Conservation (phyloP, 1,140 invertebrate genomes). For the Scaptomyza montana region DNA sequence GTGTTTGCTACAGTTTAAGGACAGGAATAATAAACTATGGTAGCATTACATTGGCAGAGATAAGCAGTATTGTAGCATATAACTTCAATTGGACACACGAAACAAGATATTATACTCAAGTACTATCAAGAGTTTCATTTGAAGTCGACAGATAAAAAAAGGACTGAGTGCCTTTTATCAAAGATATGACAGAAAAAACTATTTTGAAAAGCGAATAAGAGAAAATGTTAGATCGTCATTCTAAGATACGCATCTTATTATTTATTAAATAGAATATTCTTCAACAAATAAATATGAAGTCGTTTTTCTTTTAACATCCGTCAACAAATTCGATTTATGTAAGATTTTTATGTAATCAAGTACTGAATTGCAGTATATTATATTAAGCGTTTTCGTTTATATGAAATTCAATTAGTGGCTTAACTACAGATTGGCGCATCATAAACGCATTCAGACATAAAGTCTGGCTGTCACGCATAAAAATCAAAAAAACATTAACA, state of each 20-base stretch:
- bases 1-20: neutral
- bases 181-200: no score
- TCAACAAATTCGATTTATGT: neutral
- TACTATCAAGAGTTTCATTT: neutral
- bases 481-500: slow-evolving; percentile 49
- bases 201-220: no score
- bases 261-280: no score
- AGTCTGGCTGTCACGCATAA: slow-evolving; percentile 30
- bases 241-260: no score
- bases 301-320: no score
- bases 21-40: slow-evolving; percentile 10
- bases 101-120: neutral
- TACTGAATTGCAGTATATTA: neutral
- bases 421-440: slow-evolving; percentile 33
- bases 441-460: slow-evolving; percentile 46
- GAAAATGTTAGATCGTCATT: no score
- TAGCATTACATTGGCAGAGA: slow-evolving; percentile 17
- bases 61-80: neutral
- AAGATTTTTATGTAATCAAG: neutral
- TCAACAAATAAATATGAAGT: no score
- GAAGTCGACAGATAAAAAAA: no score
- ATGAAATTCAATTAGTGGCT: slow-evolving; percentile 45
- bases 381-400: slow-evolving; percentile 1
- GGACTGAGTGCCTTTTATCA: no score
- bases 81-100: neutral